Evolutionary conservation across 2,113 vertebrate genomes (phyloP).

Genomic region (Pyrgilauda ruficollis): DNA sequence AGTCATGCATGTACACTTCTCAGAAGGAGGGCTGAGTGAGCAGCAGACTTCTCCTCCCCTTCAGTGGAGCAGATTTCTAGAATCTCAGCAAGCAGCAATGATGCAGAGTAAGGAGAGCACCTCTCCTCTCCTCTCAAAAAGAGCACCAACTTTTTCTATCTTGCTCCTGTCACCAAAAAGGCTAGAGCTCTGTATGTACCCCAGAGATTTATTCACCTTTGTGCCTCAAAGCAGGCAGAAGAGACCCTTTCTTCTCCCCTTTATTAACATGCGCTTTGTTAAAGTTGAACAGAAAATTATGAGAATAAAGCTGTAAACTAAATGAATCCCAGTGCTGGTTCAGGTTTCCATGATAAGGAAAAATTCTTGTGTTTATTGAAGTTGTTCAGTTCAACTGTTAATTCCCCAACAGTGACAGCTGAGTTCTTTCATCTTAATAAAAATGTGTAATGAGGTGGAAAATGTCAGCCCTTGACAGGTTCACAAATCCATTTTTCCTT

Average conservation of each 20-base stretch:
- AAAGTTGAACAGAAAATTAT: slow-evolving; percentile 5
- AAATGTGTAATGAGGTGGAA: slow-evolving; percentile 25
- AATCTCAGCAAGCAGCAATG: slow-evolving; percentile 25
- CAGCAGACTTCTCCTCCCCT: neutral
- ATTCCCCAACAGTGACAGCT: neutral
- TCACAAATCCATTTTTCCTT: slow-evolving; percentile 29
- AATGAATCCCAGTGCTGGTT: neutral
- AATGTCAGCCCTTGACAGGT: slow-evolving; percentile 31
- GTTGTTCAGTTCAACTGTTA: slow-evolving; percentile 27
- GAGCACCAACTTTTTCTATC: neutral
- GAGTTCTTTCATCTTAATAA: slow-evolving; percentile 24
- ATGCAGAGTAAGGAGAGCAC: neutral
- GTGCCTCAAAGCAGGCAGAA: slow-evolving; percentile 63
- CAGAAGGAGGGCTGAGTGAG: neutral
- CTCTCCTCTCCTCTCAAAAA: neutral
- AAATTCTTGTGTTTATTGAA: slow-evolving; percentile 4
- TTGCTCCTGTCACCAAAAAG: neutral
- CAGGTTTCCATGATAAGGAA: slow-evolving; percentile 13
- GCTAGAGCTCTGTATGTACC: neutral
- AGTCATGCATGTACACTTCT: neutral
- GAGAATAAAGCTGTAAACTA: neutral
- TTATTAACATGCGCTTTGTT: slow-evolving; percentile 27
- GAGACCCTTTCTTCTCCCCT: slow-evolving; percentile 36
- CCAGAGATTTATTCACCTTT: slow-evolving; percentile 51
- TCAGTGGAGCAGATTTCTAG: slow-evolving; percentile 6